Evolutionary conservation across 2,888 invertebrate species (phyloP), one percentile per base, ranked within the genome.

Genomic region (Pheosia tremula): DNA sequence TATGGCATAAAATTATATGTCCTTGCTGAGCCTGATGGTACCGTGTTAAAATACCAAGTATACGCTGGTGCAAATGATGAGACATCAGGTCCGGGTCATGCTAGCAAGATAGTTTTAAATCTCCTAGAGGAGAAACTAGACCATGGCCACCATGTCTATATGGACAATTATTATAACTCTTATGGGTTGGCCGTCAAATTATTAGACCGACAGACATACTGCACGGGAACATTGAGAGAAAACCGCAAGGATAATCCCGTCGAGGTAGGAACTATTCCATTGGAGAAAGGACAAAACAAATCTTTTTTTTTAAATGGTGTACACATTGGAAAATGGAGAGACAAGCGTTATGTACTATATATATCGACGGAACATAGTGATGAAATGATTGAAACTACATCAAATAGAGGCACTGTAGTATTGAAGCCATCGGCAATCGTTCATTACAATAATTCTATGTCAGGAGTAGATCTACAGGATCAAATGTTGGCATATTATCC

Each of bases 1-100:
- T 79, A 83, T 69, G 84, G 84, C 1, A 73, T 84, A 0, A 84
- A 83, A 64, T 55, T 87, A 0, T 84, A 87, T 65, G 75, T 69
- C 8, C 10, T 66, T 1, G 62, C 62, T 9, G 62, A 62, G 9
- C 60, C 65, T 43, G 62, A 62, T 57, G 86, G 85, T 8, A 63
- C 61, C 2, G 63, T 76, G 45, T 61, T 77, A 57, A 75, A 72
- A 68, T 72, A 62, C 24, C 68, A 71, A 38, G 61, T 41, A 7
- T 77, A 76, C 59, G 72, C 65, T 10, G 75, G 77, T 56, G 64
- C 68, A 6, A 60, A 57, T 64, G 71, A 74, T 62, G 71, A 72
- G 41, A 72, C 71, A 24, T 58, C 71, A 55, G 78, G 69, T 13
- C 13, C 57, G 60, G 76, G 72, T n/a, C 79, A 80, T 57, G 55